phyloP scores from a whole-genome alignment of 2,113 vertebrate genomes.

The Chinchilla lanigera region DNA sequence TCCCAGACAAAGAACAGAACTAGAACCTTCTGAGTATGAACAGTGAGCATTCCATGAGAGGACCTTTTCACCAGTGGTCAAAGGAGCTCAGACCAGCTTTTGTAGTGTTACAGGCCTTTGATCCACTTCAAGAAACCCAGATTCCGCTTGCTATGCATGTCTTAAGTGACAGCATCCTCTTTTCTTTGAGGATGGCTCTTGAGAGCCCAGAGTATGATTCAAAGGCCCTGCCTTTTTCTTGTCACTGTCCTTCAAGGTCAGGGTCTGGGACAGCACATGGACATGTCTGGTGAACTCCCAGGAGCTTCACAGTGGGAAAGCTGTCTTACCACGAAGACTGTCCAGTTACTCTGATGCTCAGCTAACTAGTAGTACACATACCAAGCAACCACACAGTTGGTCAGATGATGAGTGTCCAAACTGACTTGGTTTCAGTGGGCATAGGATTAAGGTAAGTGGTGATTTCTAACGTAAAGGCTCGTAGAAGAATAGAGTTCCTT shows the following conservation, averaged over 20 bases:
- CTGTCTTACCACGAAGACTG: not conserved
- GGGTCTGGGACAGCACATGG: not conserved
- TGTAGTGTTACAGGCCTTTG: not conserved
- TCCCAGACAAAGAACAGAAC: not conserved
- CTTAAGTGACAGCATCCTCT: not conserved
- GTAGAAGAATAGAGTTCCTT: not conserved
- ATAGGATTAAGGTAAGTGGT: not conserved
- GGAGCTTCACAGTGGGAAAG: not conserved
- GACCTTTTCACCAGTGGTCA: not conserved
- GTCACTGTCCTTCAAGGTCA: not conserved
- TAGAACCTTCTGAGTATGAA: not conserved
- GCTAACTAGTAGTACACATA: not conserved
- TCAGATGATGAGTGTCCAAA: not conserved
- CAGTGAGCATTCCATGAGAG: not conserved
- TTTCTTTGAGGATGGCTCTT: not conserved
- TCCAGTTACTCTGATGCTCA: not conserved
- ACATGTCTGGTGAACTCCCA: not conserved
- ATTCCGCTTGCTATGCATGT: not conserved
- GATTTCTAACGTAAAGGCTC: not conserved
- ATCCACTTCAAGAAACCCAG: not conserved
- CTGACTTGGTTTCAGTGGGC: not conserved
- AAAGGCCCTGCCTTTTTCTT: not conserved
- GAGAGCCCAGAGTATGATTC: not conserved
- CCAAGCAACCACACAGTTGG: not conserved
- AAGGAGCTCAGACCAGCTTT: not conserved